Base-by-base conservation (phyloP, 35 echinoderm and acorn worm species). In the Apostichopus parvimensis region DNA sequence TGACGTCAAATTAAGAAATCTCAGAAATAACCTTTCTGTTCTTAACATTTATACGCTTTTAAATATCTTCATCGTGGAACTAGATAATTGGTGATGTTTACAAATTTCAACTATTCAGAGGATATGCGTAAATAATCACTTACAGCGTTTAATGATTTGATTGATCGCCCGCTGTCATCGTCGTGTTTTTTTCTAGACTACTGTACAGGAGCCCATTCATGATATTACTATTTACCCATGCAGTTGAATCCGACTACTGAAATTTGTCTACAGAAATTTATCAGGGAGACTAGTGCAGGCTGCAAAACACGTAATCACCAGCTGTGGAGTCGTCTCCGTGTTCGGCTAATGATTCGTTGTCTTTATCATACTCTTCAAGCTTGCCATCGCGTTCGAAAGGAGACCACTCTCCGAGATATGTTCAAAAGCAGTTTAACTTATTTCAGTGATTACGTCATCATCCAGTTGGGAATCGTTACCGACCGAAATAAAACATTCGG, bases 61-160 rank as follows among this genome's bases (percentile, higher is more conserved):
- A 94, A 73, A 73, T 91, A 94, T 75, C 55, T 80, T 58, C 90
- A 94, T 8, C 79, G 53, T 2, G 93, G 93, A 6, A 88, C 87
- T 18, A 94, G 54, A 71, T 82, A 94, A 77, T 91, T 86, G 7
- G 23, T 54, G 26, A 94, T 91, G 73, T 94, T 79, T 23, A 91
- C 53, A 58, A 94, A 73, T 54, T 73, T 61, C 6, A 94, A 73
- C 45, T 62, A 77, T 91, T 91, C 70, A 6, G 79, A 59, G 1
- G 79, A 91, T 78, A 91, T 83, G 6, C 22, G 82, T 61, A 94
- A 56, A 34, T 91, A 81, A 54, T 79, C 25, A 56, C 34, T n/a
- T 93, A 72, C 66, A 86, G 34, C 77, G 54, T 73, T 93, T 93
- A 9, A 93, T 83, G 15, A 89, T 87, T 79, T 79, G 76, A 66